phyloP scores from a whole-genome alignment of 2,888 invertebrate species.

The Nezara viridula region DNA sequence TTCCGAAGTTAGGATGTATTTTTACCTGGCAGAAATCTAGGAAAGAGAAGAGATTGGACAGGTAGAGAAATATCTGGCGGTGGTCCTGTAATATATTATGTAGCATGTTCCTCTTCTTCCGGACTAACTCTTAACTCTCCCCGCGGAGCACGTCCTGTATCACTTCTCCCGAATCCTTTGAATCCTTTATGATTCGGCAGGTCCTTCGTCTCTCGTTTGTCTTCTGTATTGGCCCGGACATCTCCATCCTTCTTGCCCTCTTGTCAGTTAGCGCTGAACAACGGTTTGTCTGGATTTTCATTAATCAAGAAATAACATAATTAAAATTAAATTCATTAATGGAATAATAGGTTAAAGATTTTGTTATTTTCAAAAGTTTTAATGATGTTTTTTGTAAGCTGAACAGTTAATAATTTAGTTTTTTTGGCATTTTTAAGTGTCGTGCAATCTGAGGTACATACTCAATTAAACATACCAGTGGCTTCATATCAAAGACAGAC shows the following conservation, averaged over 20 bases:
- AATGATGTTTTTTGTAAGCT: too few species aligned
- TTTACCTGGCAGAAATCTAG: background rate
- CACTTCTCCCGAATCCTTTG: background rate
- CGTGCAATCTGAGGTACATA: too few species aligned
- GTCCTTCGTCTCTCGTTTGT: background rate
- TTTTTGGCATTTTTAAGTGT: too few species aligned
- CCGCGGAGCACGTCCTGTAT: background rate
- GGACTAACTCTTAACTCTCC: too few species aligned
- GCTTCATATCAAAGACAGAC: too few species aligned
- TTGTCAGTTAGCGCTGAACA: background rate
- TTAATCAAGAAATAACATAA: too few species aligned
- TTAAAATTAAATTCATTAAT: too few species aligned
- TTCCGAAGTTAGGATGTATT: background rate
- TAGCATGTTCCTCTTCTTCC: background rate
- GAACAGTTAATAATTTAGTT: too few species aligned
- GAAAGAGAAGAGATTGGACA: background rate
- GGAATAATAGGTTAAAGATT: too few species aligned
- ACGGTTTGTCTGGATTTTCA: too few species aligned
- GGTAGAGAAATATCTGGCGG: background rate
- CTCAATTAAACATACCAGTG: too few species aligned
- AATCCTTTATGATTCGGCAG: conserved; percentile 2
- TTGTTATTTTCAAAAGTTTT: too few species aligned
- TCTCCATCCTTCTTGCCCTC: background rate
- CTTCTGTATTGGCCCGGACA: background rate
- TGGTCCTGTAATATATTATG: background rate